Base-by-base conservation (phyloP, 2,888 invertebrate species). In the Oscheius sp. region DNA sequence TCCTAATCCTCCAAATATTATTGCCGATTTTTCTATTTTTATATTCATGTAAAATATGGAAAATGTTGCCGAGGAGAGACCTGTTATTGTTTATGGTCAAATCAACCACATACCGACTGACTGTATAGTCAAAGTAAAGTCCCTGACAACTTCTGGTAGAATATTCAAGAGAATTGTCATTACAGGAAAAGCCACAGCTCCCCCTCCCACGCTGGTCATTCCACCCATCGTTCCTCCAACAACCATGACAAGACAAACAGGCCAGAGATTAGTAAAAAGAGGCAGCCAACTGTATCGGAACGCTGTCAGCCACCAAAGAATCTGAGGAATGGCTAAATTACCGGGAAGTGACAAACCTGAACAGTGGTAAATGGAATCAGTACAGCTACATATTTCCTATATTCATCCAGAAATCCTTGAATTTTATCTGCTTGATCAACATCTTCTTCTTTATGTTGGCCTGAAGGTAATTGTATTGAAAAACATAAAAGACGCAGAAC, bases 211-310 rank as follows among this genome's bases (percentile, higher is more conserved):
- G 12, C 72, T 63, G 25, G 76, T 77, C 75, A 77, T 74, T 45
- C 66, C 66, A 21, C 83, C 84, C 35, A 88, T 80, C 16, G 81
- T 76, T 7, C 86, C 82, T 1, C 88, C 88, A 18, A 84, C 58
- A 16, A 88, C 76, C 87, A 88, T 88, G 9, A 86, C 84, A 25
- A 88, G 71, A 6, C 83, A 81, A 83, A 88, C 85, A 61, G 80
- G 79, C 82, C 83, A 88, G 43, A 83, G 80, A 18, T 82, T 76
- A 3, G 64, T 25, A 72, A 83, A 88, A 7, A 83, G 73, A 12
- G 64, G 58, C 75, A 86, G 85, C 35, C 81, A 78, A 71, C 82
- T 69, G 75, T 78, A 78, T 16, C 75, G 70, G 52, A 72, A 52
- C 0, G 78, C 78, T 12, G 73, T 74, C 25, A 74, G 35, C 72